phyloP scores from a whole-genome alignment of 2,888 invertebrate genomes.

The Andrena flavipes region DNA sequence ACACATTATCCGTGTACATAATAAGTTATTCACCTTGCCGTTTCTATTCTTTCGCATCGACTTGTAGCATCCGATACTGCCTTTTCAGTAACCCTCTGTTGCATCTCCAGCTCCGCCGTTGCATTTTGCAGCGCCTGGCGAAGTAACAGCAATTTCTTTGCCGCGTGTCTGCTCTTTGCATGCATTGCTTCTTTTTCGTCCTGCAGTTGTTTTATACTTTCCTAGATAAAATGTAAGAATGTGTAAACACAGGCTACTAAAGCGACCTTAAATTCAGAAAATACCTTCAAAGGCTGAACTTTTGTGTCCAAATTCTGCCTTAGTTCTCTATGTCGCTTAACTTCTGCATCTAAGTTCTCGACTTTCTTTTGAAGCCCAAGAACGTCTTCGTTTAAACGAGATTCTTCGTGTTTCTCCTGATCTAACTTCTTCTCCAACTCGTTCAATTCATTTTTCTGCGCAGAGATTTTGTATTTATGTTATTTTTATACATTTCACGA shows the following conservation, averaged over 20 bases:
- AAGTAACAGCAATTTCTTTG: slow-evolving; percentile 60
- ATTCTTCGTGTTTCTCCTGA: slow-evolving; percentile 70
- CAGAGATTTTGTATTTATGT: slow-evolving; percentile 5
- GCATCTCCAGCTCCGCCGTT: slow-evolving; percentile 81
- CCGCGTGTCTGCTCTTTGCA: slow-evolving; percentile 60
- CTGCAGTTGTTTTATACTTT: slow-evolving; percentile 84
- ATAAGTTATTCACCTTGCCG: slow-evolving; percentile 84
- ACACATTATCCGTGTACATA: background rate
- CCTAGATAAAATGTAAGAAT: slow-evolving; percentile 74
- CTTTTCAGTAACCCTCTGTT: slow-evolving; percentile 80
- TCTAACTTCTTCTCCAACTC: slow-evolving; percentile 81
- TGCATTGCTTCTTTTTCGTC: slow-evolving; percentile 80
- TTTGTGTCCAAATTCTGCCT: slow-evolving; percentile 67
- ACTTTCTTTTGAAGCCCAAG: slow-evolving; percentile 82
- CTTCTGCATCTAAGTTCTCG: slow-evolving; percentile 82
- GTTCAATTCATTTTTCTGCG: slow-evolving; percentile 83
- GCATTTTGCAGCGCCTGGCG: slow-evolving; percentile 72
- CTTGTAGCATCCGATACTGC: slow-evolving; percentile 84
- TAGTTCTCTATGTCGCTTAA: slow-evolving; percentile 69
- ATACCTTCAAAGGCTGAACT: slow-evolving; percentile 74
- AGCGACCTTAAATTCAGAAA: background rate
- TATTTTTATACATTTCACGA: background rate
- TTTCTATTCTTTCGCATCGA: slow-evolving; percentile 85
- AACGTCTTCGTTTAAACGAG: slow-evolving; percentile 78
- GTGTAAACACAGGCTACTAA: background rate